These are phyloP conservation scores for Samia ricini DNA, from an alignment of 1,140 invertebrate genomes.

Conservation along the genomic window DNA sequence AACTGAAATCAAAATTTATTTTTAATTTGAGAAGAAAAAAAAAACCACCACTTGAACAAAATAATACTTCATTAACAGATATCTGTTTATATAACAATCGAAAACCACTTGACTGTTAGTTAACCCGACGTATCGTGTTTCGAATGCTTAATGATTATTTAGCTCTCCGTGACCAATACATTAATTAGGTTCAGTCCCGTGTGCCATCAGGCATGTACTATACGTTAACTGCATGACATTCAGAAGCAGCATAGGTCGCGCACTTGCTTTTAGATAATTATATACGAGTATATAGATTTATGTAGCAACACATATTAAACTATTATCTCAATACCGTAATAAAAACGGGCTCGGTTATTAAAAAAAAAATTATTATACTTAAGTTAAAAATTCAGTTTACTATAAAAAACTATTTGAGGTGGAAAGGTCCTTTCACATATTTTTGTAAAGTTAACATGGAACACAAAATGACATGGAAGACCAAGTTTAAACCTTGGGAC, in stretches of 20 bases:
- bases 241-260: not conserved
- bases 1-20: no score
- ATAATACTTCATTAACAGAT: not conserved
- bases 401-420: no score
- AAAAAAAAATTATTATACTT: no score
- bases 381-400: no score
- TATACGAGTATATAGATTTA: not conserved
- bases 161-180: not conserved
- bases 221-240: not conserved
- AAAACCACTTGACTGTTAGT: not conserved
- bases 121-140: not conserved
- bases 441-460: no score
- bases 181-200: not conserved
- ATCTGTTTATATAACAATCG: not conserved
- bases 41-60: not conserved
- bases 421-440: no score
- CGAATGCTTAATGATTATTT: not conserved
- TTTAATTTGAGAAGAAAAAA: no score
- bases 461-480: no score
- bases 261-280: not conserved
- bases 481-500: no score
- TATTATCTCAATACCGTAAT: no score
- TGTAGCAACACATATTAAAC: no score
- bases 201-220: not conserved
- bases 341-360: no score